Evolutionary conservation across 2,888 invertebrate genomes (phyloP).

Genomic region (Belgica antarctica): DNA sequence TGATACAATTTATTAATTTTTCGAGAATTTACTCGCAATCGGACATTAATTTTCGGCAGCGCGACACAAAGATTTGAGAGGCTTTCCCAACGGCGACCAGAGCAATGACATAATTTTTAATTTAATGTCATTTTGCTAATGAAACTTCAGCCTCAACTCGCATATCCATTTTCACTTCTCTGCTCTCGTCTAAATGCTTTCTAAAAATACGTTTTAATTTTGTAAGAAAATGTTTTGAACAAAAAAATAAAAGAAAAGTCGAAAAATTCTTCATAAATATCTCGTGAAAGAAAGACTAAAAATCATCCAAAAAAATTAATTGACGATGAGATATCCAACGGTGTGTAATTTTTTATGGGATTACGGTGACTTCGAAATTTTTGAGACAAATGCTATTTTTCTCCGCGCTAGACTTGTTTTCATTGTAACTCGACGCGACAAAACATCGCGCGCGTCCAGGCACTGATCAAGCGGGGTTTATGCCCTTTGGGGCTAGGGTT

Average conservation of each 20-base stretch:
- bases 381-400: conserved; percentile 30
- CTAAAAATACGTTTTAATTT: conserved; percentile 32
- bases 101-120: conserved; percentile 40
- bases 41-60: conserved; percentile 21
- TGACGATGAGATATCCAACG: conserved; percentile 34
- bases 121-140: conserved; percentile 42
- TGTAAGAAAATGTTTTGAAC: conserved; percentile 16
- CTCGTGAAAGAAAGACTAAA: background rate
- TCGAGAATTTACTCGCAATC: background rate
- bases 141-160: conserved; percentile 38
- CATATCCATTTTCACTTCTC: conserved; percentile 38
- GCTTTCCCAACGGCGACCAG: background rate
- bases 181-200: conserved; percentile 6
- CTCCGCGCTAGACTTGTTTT: conserved; percentile 7
- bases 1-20: conserved; percentile 40
- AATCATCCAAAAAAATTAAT: conserved; percentile 16
- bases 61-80: background rate
- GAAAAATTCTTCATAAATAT: conserved; percentile 14
- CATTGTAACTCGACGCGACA: conserved; percentile 27
- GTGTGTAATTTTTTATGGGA: conserved; percentile 35
- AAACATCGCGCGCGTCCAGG: background rate
- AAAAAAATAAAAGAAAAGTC: conserved; percentile 13
- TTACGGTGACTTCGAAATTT: conserved; percentile 18
- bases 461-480: no score
- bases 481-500: no score